Evolutionary conservation across 2,888 invertebrate genomes (phyloP), one percentile per base, ranked within the genome.

Genomic region (Papilio gigon): DNA sequence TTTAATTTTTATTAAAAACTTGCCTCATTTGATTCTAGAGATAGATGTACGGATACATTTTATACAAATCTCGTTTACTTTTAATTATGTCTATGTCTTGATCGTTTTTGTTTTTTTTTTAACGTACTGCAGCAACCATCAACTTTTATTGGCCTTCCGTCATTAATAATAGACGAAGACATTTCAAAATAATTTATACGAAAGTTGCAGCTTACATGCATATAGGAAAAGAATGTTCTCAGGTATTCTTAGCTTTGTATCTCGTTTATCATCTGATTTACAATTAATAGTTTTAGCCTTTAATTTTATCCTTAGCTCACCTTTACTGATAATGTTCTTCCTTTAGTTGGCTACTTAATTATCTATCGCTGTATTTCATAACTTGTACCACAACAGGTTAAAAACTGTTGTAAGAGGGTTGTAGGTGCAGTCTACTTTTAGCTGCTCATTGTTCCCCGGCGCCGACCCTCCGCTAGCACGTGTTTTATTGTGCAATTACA

Each of bases 401-500:
- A 71, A 71, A 78, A 74, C 73, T 70, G 74, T 70, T 70, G 73
- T 77, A 79, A 78, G 76, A 79, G 81, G 78, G 79, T 78, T 73
- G 77, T 83, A 84, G 83, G 81, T 80, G 84, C 82, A 72, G 72
- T 68, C 71, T 72, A 71, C 71, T 80, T 82, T 78, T 80, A 78
- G 76, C 75, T 74, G 77, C 79, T 81, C 73, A 85, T 88, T 87
- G 88, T 89, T 80, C 78, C 77, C 72, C 71, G 58, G 27, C 70
- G 65, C 72, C 74, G 80, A 84, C 84, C 89, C 89, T 89, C 88
- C 35, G 20, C 74, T 73, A 89, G 87, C 90, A 90, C 90, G 89
- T 89, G 90, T 87, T 87, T 85, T 86, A 90, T 89, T 89, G 89
- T 85, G 77, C 86, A 89, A 86, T 90, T 86, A 88, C 84, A 85